These are phyloP conservation scores for Myiotriccus ornatus DNA, from an alignment of 2,797 vertebrate genomes.

Conservation along the genomic window DNA sequence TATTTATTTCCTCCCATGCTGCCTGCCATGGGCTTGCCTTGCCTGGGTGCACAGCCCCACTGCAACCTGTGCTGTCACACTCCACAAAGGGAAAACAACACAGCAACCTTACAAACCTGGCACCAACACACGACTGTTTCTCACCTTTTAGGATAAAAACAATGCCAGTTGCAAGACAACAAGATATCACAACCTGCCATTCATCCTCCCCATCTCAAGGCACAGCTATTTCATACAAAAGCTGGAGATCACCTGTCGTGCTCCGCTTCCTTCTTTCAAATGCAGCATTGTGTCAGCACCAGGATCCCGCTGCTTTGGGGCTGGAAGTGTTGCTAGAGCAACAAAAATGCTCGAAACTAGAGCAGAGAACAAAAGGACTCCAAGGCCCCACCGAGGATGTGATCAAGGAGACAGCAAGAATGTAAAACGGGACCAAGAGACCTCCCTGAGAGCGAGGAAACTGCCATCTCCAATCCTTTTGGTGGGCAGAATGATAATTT, in stretches of 20 bases:
- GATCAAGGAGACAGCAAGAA: not conserved
- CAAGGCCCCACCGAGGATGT: not conserved
- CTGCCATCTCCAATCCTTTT: not conserved
- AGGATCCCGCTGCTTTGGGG: not conserved
- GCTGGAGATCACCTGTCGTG: not conserved
- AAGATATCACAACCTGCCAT: not conserved
- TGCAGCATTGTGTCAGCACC: not conserved
- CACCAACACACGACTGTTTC: not conserved
- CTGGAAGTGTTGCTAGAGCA: not conserved
- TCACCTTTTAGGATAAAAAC: not conserved
- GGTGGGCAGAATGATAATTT: not conserved
- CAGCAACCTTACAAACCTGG: not conserved
- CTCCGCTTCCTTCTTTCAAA: not conserved
- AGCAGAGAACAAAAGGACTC: constrained; percentile 1
- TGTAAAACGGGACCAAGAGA: not conserved
- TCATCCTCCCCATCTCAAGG: not conserved
- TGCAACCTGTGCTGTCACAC: not conserved
- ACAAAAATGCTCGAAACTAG: not conserved
- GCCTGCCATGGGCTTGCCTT: not conserved
- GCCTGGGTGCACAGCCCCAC: not conserved
- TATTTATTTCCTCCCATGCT: not conserved
- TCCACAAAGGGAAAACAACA: not conserved
- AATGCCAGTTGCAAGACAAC: not conserved
- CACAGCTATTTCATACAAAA: not conserved
- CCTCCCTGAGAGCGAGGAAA: not conserved